Base-by-base conservation (phyloP, 2,797 vertebrate genomes). In the Stomatorhinus walkeri region DNA sequence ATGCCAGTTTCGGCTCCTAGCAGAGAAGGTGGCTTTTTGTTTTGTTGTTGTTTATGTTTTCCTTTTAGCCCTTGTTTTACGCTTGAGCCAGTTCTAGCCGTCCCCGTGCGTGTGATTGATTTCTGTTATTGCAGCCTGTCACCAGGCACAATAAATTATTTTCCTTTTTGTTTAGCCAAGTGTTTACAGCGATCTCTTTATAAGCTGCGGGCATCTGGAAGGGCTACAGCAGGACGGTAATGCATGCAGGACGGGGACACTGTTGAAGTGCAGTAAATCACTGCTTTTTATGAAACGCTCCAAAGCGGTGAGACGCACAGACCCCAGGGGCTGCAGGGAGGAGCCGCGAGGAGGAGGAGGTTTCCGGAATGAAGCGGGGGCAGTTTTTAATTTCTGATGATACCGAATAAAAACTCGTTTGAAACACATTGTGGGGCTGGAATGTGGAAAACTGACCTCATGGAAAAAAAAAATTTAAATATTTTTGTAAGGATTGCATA, bases 121-220 rank as follows among this genome's bases (percentile, higher is more conserved):
- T 94, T 93, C 92, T 91, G 89, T 91, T 92, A 92, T 92, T 92
- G 90, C 87, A 89, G 93, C 91, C 92, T 94, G 91, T 92, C 91
- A 87, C 91, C 91, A 90, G 93, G 93, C 93, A 91, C 92, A 87
- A 93, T 93, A 93, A 92, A 93, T 96, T 95, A 92, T 94, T 95
- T 96, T 95, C 92, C 93, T 90, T 95, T 95, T 91, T 94, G 96
- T 93, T 96, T 93, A 94, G 95, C 95, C 93, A 92, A 93, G 95
- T 95, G 95, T 94, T 94, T 94, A 94, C 91, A 94, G 94, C 94
- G 94, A 93, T 95, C 93, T 93, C 91, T 94, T 94, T 88, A 24
- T 93, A 92, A 95, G 93, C 93, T 91, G 90, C 91, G 88, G 89
- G 95, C 97, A 96, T 96, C 95, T 96, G 97, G 96, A 96, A 93